Percentiles rank a stretch among this genome's conserved stretches.
Conservation (phyloP, 2,797 vertebrate species). For the Hemitrygon akajei region DNA sequence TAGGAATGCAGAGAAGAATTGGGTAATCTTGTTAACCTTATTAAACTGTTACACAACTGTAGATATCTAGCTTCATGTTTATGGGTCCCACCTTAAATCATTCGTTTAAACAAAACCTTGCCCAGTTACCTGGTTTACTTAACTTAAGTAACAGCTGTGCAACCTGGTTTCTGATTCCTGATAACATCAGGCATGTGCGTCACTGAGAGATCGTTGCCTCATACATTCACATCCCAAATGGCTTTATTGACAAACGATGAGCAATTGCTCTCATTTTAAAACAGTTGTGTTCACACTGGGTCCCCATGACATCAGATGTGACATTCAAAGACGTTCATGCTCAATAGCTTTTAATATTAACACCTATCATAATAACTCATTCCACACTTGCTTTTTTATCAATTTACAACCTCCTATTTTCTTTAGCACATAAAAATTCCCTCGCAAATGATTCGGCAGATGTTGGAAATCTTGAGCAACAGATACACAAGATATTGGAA, state of each 20-base stretch:
- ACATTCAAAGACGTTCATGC: not conserved
- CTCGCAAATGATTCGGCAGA: too few relatives aligned
- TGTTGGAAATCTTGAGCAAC: too few relatives aligned
- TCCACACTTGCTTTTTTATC: too few relatives aligned
- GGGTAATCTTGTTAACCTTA: not conserved
- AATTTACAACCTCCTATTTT: not conserved
- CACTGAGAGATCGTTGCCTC: not conserved
- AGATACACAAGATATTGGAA: too few relatives aligned
- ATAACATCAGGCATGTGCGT: not conserved
- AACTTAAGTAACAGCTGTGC: not conserved
- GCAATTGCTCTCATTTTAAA: not conserved
- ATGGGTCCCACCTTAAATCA: not conserved
- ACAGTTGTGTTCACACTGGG: not conserved
- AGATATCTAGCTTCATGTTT: not conserved
- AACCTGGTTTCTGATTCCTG: slow-evolving; percentile 8
- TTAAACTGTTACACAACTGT: not conserved
- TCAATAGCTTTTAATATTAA: not conserved
- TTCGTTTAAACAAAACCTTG: slow-evolving; percentile 22
- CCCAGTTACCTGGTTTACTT: not conserved
- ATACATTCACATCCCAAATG: not conserved
- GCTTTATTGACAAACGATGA: not conserved
- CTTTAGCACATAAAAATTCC: not conserved
- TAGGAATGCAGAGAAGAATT: not conserved
- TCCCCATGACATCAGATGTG: not conserved
- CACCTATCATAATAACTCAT: not conserved